Evolutionary conservation across 2,888 invertebrate genomes (phyloP).

Genomic region (Plagodis dolabraria): DNA sequence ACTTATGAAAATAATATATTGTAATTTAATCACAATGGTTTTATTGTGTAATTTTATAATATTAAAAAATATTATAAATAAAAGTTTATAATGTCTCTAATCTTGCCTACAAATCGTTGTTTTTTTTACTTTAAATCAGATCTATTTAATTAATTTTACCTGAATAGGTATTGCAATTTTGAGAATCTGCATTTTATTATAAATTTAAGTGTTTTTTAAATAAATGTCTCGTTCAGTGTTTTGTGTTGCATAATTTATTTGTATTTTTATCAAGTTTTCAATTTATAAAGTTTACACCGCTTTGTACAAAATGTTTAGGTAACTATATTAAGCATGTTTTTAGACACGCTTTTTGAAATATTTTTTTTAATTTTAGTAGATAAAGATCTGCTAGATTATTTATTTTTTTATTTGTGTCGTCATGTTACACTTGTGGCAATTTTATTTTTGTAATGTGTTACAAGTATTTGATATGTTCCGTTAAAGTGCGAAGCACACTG

Average conservation of each 20-base stretch:
- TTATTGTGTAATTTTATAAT: constrained; percentile 46
- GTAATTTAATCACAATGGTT: constrained; percentile 45
- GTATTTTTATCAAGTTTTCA: constrained; percentile 67
- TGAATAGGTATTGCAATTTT: constrained; percentile 18
- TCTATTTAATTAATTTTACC: constrained; percentile 33
- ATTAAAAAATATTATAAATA: constrained; percentile 45
- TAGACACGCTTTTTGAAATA: constrained; percentile 44
- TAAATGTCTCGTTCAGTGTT: constrained; percentile 58
- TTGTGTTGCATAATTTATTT: constrained; percentile 79
- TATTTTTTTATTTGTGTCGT: constrained; percentile 48
- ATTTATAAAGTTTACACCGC: constrained; percentile 65
- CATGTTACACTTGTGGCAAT: constrained; percentile 26
- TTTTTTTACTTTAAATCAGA: constrained; percentile 36
- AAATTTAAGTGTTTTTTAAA: constrained; percentile 48
- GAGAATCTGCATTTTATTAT: constrained; percentile 45
- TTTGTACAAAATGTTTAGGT: constrained; percentile 60
- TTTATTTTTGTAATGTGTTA: constrained; percentile 5
- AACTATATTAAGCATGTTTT: constrained; percentile 45
- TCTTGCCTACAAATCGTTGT: constrained; percentile 70
- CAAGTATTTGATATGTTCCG: constrained; percentile 30
- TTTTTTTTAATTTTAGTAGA: constrained; percentile 38
- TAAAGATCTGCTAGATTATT: constrained; percentile 80
- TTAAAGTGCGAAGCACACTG: constrained; percentile 13
- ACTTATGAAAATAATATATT: constrained; percentile 34
- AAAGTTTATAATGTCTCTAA: constrained; percentile 61